Evolutionary conservation across 1,140 invertebrate genomes (phyloP).

Genomic region (Paracyclopina nana): DNA sequence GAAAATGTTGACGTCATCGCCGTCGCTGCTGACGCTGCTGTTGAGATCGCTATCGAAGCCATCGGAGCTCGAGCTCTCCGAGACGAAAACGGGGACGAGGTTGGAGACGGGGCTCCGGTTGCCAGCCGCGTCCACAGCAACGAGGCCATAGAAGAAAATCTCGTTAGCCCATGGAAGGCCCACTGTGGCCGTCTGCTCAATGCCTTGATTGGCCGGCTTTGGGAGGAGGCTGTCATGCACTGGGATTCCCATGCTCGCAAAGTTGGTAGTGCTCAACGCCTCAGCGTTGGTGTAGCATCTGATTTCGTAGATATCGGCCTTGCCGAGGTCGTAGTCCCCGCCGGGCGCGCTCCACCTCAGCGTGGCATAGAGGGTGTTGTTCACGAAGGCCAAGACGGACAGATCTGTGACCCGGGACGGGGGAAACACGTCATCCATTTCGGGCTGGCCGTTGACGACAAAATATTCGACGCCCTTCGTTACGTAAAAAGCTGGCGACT

Average conservation of each 20-base stretch:
- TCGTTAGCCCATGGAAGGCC: conserved; percentile 24
- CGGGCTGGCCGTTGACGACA: conserved; percentile 17
- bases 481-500: conserved; percentile 20
- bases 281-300: conserved; percentile 23
- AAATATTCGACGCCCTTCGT: neutral
- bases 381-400: conserved; percentile 19
- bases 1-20: neutral
- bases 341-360: conserved; percentile 25
- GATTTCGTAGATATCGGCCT: conserved; percentile 19
- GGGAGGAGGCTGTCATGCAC: conserved; percentile 22
- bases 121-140: conserved; percentile 21
- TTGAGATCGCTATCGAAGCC: too few species aligned
- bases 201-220: conserved; percentile 20
- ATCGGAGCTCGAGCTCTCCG: conserved; percentile 20
- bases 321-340: conserved; percentile 24
- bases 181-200: conserved; percentile 21
- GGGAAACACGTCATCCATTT: conserved; percentile 22
- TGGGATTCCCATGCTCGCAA: conserved; percentile 22
- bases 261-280: conserved; percentile 21
- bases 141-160: conserved; percentile 24
- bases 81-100: conserved; percentile 23
- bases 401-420: conserved; percentile 22
- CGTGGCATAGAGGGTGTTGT: conserved; percentile 23
- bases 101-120: conserved; percentile 23
- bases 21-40: conserved; percentile 5